Evolutionary conservation across 2,888 invertebrate genomes (phyloP), one percentile per base, ranked within the genome.

Genomic region (Dryadula phaetusa): DNA sequence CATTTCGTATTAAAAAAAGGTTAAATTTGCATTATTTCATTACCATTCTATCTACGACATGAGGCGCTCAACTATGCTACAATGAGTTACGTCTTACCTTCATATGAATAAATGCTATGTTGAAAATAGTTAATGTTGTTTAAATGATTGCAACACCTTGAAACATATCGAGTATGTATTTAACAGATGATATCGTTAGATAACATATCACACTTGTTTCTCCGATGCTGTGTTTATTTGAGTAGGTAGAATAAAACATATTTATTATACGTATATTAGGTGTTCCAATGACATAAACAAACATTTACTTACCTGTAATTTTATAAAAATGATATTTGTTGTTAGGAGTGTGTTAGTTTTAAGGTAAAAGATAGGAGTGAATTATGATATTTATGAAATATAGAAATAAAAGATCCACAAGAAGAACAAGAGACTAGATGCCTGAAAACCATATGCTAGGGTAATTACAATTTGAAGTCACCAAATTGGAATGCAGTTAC

Each of bases 401-500:
- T 61, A 56, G 64, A 77, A 71, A 76, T 70, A 76, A 76, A 78
- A 86, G 78, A 80, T 83, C 82, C 79, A 86, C 89, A 90, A 90
- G 90, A 90, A 89, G 81, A 86, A 87, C 87, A 87, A 88, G 86
- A 88, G 80, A 88, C 90, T 92, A 90, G 91, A 89, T 90, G 90
- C 91, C 92, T 90, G 88, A 88, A 71, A 90, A 92, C 91, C 92
- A 92, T 90, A 92, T 90, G 64, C 61, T 42, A 67, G 67, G 73
- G 92, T 88, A 83, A 86, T 92, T 92, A 92, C 92, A 90, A 88
- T 92, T 88, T 90, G 90, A 92, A 92, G 92, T 92, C 87, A 92
- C 93, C 92, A 92, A 91, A 87, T 89, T 89, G 87, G 87, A 92
- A 93, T 93, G 91, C 93, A 93, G 93, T 93, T 91, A 93, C 93